Base-by-base conservation (phyloP, 2,797 vertebrate species). In the Scyliorhinus canicula region DNA sequence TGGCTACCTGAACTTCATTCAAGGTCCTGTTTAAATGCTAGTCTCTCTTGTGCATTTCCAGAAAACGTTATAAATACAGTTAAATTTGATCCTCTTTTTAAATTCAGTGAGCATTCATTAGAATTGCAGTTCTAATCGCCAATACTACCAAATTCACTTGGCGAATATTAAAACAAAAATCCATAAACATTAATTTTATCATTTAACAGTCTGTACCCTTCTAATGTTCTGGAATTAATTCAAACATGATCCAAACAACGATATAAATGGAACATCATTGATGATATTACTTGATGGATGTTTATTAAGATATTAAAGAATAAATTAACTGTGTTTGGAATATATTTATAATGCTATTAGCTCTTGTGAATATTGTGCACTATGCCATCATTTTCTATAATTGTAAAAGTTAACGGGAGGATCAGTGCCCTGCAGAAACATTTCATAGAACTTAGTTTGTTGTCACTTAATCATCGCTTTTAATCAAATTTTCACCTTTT, bases 401-500 rank as follows among this genome's bases (percentile, higher is more conserved):
- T 60, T 84, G 5, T n/a, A 95, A 93, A 90, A 7, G 16, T 28
- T 0, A 95, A 95, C 96, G 95, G 95, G 44, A 84, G 21, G 82
- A 85, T 21, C 82, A 24, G 44, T 47, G 44, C 31, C 40, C 67
- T 93, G 11, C 9, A 71, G 90, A 95, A 96, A 97, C 96, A 96
- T 96, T 97, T 96, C 96, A 96, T 93, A 96, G 97, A 97, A 96
- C 96, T 97, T 96, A 97, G 96, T 96, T 97, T 97, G 96, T 97
- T 96, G 96, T 96, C 95, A 96, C 97, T 97, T 97, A 97, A 96
- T 97, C 96, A 96, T 97, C 97, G 97, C 96, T 97, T 97, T 96
- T 96, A 97, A 98, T 97, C 97, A 97, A 97, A 97, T 98, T 97
- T 97, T 97, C 97, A 97, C 97, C 97, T 97, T 97, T 97, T 97